These are phyloP conservation scores for Gymnobelideus leadbeateri DNA, from an alignment of 2,113 vertebrate genomes.

Conservation along the genomic window DNA sequence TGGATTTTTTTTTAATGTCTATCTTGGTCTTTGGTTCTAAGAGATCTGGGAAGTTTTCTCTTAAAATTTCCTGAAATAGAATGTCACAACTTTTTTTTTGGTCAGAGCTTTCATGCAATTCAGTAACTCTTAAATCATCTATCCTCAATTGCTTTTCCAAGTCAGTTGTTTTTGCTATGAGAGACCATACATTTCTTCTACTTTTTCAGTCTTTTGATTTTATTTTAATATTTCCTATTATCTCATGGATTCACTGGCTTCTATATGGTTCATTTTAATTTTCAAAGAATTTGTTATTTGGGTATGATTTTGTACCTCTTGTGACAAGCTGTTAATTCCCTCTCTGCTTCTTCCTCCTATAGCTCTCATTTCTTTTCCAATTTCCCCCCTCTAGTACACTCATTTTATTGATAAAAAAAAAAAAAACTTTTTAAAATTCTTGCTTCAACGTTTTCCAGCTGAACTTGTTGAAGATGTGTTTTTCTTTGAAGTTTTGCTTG, in stretches of 20 bases:
- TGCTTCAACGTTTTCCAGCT: neutral
- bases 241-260: neutral
- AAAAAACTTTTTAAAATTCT: neutral
- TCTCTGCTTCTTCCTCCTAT: neutral
- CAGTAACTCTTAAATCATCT: neutral
- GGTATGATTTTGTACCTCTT: neutral
- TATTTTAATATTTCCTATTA: neutral
- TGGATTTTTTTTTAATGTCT: neutral
- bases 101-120: neutral
- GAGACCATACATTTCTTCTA: neutral
- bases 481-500: neutral
- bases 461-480: neutral
- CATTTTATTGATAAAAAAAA: neutral
- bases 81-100: neutral
- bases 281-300: neutral
- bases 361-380: neutral
- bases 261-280: neutral
- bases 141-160: neutral
- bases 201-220: neutral
- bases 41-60: neutral
- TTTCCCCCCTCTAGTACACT: neutral
- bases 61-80: neutral
- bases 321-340: neutral
- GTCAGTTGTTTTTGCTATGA: neutral
- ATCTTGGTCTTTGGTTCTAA: neutral